Percentiles rank a stretch among this genome's conserved stretches.
phyloP scores from a whole-genome alignment of 2,888 invertebrate genomes.

The Coenonympha glycerion region DNA sequence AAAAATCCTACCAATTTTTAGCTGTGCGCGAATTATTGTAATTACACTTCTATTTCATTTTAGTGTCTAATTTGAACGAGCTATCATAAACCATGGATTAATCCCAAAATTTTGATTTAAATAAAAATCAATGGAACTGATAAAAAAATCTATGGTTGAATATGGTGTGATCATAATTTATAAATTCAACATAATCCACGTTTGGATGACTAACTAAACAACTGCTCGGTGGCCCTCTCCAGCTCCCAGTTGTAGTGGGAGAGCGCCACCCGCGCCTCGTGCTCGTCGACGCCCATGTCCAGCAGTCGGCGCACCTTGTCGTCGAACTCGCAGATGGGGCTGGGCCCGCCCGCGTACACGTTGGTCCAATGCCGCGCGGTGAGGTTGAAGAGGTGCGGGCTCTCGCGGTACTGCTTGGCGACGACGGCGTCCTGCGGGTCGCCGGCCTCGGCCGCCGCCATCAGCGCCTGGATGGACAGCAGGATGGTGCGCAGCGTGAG shows the following conservation, averaged over 20 bases:
- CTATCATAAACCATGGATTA: no score
- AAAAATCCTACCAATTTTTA: no score
- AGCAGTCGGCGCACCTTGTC: slow-evolving; percentile 90
- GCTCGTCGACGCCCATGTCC: slow-evolving; percentile 96
- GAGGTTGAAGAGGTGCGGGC: slow-evolving; percentile 87
- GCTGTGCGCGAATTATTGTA: no score
- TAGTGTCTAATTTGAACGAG: no score
- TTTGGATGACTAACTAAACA: slow-evolving; percentile 50
- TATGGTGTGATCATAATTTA: no score
- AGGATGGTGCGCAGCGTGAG: slow-evolving; percentile 97
- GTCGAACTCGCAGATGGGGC: slow-evolving; percentile 81
- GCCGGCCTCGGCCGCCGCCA: slow-evolving; percentile 92
- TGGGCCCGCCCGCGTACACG: slow-evolving; percentile 89
- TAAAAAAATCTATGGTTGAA: no score
- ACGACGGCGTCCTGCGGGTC: slow-evolving; percentile 98
- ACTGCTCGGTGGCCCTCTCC: slow-evolving; percentile 89
- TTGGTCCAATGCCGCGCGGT: slow-evolving; percentile 98
- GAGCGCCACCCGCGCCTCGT: slow-evolving; percentile 90
- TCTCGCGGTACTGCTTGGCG: slow-evolving; percentile 96
- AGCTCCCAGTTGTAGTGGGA: slow-evolving; percentile 96
- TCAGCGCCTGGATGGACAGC: slow-evolving; percentile 94
- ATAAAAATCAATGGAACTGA: no score
- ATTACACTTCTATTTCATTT: no score
- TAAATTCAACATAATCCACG: no score
- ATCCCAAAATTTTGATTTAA: no score